Evolutionary conservation across 2,113 vertebrate species (phyloP).

Genomic region (Siphamia tubifer): DNA sequence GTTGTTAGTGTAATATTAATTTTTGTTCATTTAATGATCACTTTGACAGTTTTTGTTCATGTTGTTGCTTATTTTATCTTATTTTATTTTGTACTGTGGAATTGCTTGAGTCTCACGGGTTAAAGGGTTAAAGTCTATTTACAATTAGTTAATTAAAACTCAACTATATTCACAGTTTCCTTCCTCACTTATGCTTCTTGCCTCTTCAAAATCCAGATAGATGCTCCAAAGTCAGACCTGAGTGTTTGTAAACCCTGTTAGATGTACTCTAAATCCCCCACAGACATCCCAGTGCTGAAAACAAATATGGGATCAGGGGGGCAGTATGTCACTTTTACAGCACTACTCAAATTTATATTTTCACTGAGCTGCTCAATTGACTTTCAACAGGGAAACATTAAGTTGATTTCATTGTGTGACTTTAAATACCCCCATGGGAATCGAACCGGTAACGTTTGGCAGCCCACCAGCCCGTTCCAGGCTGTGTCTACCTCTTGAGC

Average conservation of each 20-base stretch:
- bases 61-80: too few species aligned
- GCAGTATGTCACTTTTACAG: conserved; percentile 47
- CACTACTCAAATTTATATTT: conserved; percentile 43
- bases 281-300: conserved; percentile 2
- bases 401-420: conserved; percentile 30
- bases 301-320: conserved; percentile 16
- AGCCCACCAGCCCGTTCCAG: not conserved
- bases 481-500: not conserved
- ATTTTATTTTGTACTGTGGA: too few species aligned
- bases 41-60: too few species aligned
- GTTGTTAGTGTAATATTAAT: too few species aligned
- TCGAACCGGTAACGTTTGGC: conserved; percentile 33
- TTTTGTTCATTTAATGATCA: too few species aligned
- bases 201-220: not conserved
- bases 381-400: conserved; percentile 42
- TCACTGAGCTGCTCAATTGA: conserved; percentile 39
- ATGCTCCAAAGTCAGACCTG: not conserved
- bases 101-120: too few species aligned
- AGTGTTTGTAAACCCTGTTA: conserved; percentile 14
- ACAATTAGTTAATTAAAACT: too few species aligned
- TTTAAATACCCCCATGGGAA: conserved; percentile 42
- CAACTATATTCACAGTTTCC: too few species aligned
- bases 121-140: too few species aligned
- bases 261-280: conserved; percentile 5
- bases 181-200: not conserved